Percentiles rank a stretch among this genome's conserved stretches.
Conservation (phyloP, 2,888 invertebrate species). For the Agrotis clavis region DNA sequence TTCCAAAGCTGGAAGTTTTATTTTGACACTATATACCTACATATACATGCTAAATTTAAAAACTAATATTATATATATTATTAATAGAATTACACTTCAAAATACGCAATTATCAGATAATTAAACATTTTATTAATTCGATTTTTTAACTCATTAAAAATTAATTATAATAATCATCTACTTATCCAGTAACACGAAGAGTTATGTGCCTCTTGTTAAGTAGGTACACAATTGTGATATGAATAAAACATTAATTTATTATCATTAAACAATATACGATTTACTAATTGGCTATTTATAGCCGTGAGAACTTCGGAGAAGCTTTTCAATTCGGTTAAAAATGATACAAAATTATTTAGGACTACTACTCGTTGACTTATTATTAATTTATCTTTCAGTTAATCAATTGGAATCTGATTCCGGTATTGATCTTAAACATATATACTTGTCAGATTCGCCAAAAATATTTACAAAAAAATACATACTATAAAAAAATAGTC, state of each 20-base stretch:
- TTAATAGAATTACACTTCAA: too few species aligned
- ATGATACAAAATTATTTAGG: background rate
- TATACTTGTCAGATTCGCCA: too few species aligned
- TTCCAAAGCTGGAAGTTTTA: too few species aligned
- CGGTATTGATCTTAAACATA: too few species aligned
- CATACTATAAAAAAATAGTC: too few species aligned
- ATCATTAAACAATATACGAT: constrained; percentile 40
- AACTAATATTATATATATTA: too few species aligned
- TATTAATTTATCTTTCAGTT: background rate
- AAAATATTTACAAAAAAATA: too few species aligned
- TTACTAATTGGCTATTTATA: constrained; percentile 37
- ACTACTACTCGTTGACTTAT: background rate
- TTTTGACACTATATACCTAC: too few species aligned
- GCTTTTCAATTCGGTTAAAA: background rate
- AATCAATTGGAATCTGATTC: too few species aligned
- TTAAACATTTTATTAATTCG: background rate
- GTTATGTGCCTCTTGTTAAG: constrained; percentile 40
- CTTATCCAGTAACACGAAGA: constrained; percentile 29
- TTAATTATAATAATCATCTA: constrained; percentile 31
- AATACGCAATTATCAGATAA: background rate
- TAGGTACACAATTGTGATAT: constrained; percentile 18
- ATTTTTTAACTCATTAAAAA: constrained; percentile 29
- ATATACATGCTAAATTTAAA: too few species aligned
- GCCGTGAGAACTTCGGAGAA: constrained; percentile 22
- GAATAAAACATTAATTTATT: constrained; percentile 30